Conservation (phyloP, 1,140 invertebrate genomes). For the Drosophila sechellia region DNA sequence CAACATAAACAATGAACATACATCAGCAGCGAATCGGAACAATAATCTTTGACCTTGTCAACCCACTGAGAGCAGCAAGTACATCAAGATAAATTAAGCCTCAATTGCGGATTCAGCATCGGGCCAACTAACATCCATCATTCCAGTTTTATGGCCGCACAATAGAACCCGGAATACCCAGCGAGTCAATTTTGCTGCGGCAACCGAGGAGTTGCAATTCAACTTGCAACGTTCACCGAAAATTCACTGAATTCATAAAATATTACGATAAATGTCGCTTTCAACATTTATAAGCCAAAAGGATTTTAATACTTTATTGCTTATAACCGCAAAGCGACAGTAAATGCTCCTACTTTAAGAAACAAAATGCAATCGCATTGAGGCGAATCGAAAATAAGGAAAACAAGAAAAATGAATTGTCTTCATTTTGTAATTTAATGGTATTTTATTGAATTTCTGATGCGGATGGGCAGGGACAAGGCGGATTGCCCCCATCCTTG, state of each 20-base stretch:
- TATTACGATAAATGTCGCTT: conserved; percentile 78
- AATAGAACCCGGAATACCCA: conserved; percentile 8
- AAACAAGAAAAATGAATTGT: conserved; percentile 70
- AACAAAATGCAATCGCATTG: conserved; percentile 58
- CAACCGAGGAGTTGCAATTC: conserved; percentile 2
- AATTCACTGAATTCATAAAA: conserved; percentile 80
- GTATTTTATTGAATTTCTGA: conserved; percentile 83
- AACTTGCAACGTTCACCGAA: conserved; percentile 40
- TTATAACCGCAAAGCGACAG: conserved; percentile 80
- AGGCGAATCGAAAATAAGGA: conserved; percentile 32
- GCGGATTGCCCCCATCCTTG: conserved; percentile 61
- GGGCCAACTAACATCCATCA: conserved; percentile 27
- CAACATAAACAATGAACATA: conserved; percentile 8
- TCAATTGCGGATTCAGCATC: conserved; percentile 11
- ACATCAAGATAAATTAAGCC: conserved; percentile 31
- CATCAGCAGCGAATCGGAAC: conserved; percentile 6
- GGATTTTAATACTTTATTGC: conserved; percentile 80
- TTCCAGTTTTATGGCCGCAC: conserved; percentile 17
- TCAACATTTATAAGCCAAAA: conserved; percentile 63
- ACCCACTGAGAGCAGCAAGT: conserved; percentile 10
- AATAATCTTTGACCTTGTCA: conserved; percentile 43
- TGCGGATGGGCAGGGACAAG: conserved; percentile 56
- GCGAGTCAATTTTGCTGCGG: conserved; percentile 15
- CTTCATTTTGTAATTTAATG: conserved; percentile 84
- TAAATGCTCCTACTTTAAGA: conserved; percentile 76